These are phyloP conservation scores for Scolopax bukidnonensis DNA, from an alignment of 2,797 vertebrate species.

Conservation along the genomic window DNA sequence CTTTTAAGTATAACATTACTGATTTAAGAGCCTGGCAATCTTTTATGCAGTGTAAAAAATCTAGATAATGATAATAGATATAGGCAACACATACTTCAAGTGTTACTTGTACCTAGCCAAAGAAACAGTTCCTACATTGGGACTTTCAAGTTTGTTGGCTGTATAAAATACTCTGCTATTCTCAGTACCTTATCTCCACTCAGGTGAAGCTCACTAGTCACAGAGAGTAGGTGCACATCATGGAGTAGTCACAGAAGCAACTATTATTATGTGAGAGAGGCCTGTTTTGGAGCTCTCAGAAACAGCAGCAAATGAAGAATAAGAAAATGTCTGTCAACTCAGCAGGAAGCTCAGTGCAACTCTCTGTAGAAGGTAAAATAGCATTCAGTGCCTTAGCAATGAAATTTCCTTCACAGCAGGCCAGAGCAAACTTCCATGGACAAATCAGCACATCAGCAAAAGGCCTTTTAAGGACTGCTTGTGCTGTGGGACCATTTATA, in stretches of 20 bases:
- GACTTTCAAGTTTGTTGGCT: not conserved
- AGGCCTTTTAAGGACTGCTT: not conserved
- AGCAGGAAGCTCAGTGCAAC: not conserved
- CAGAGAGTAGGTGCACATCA: not conserved
- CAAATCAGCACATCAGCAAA: not conserved
- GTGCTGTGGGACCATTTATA: not conserved
- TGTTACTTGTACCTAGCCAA: not conserved
- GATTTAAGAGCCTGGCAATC: not conserved
- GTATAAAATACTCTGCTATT: not conserved
- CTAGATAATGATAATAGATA: not conserved
- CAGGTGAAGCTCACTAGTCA: not conserved
- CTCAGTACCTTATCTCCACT: not conserved
- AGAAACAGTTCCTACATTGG: not conserved
- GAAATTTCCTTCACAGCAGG: not conserved
- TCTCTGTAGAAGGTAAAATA: not conserved
- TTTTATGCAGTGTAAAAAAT: not conserved
- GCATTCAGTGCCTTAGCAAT: not conserved
- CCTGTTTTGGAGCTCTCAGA: not conserved
- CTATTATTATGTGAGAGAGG: not conserved
- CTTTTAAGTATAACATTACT: not conserved
- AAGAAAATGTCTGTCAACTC: not conserved
- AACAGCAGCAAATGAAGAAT: not conserved
- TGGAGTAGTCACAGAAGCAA: not conserved
- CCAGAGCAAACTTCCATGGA: not conserved
- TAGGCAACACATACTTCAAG: accelerated